phyloP scores from a whole-genome alignment of 2,888 invertebrate species.

The Heteromyza rotundicornis region DNA sequence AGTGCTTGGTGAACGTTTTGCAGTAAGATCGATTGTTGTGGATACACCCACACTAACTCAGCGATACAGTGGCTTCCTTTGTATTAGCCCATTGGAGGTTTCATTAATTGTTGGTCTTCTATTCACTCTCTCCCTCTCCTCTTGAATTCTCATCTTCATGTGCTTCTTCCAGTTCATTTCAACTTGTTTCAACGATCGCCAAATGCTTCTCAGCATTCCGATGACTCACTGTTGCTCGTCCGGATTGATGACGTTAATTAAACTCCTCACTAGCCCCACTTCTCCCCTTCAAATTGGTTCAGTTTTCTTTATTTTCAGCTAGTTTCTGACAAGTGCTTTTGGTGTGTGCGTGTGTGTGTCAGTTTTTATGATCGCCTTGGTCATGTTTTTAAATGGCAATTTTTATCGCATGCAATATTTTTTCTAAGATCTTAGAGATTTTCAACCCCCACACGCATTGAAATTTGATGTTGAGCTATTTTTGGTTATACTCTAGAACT shows the following conservation, averaged over 20 bases:
- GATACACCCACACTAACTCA: too few species aligned
- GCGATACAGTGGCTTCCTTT: too few species aligned
- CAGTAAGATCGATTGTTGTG: too few species aligned
- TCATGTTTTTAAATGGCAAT: background rate
- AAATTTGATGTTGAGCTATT: background rate
- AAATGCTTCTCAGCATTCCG: background rate
- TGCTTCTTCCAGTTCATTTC: too few species aligned
- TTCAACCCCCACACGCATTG: too few species aligned
- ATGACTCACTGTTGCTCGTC: background rate
- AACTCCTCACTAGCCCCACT: background rate
- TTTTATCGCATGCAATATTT: background rate
- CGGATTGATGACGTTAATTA: background rate
- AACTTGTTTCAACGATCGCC: background rate
- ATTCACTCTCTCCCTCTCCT: too few species aligned
- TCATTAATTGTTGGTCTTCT: too few species aligned
- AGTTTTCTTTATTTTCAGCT: background rate
- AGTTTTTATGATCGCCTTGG: background rate
- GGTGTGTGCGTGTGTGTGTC: background rate
- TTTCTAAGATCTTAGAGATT: too few species aligned
- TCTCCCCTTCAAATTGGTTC: background rate
- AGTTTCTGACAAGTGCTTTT: background rate
- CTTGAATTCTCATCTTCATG: too few species aligned
- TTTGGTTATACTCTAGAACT: too few species aligned
- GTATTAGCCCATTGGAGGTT: too few species aligned
- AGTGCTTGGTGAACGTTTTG: too few species aligned